phyloP scores from a whole-genome alignment of 2,113 vertebrate species.

The Anguilla rostrata region DNA sequence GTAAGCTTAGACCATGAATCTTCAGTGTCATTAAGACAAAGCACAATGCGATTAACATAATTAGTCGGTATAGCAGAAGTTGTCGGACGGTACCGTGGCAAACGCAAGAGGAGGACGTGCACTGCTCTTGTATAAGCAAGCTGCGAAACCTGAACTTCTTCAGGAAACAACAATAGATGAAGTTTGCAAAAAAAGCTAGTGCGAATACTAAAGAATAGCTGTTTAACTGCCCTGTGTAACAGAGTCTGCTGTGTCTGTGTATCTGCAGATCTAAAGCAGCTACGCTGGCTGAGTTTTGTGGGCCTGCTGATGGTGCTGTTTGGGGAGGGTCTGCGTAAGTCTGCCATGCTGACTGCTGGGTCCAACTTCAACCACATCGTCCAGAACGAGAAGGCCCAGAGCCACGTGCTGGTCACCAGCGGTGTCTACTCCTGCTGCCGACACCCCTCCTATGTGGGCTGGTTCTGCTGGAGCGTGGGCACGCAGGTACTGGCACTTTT shows the following conservation, averaged over 20 bases:
- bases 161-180: too few species aligned
- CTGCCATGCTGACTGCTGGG: conserved; percentile 93
- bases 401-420: conserved; percentile 87
- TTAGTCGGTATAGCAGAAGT: too few species aligned
- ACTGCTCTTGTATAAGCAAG: too few species aligned
- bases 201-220: too few species aligned
- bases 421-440: conserved; percentile 91
- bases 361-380: conserved; percentile 99
- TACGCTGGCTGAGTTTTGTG: conserved; percentile 82
- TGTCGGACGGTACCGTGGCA: too few species aligned
- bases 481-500: conserved; percentile 79
- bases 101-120: too few species aligned
- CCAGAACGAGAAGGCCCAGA: conserved; percentile 94
- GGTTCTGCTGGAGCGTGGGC: conserved; percentile 99
- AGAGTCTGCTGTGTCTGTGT: background rate
- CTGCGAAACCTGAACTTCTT: too few species aligned
- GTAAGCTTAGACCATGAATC: too few species aligned
- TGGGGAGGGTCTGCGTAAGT: conserved; percentile 89
- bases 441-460: conserved; percentile 95
- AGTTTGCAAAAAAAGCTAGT: too few species aligned
- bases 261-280: conserved; percentile 86
- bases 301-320: conserved; percentile 91
- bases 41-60: too few species aligned
- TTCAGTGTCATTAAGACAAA: too few species aligned
- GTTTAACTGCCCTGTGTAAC: too few species aligned